Evolutionary conservation across 1,140 invertebrate species (phyloP), one percentile per base, ranked within the genome.

Genomic region (Goniozus legneri): DNA sequence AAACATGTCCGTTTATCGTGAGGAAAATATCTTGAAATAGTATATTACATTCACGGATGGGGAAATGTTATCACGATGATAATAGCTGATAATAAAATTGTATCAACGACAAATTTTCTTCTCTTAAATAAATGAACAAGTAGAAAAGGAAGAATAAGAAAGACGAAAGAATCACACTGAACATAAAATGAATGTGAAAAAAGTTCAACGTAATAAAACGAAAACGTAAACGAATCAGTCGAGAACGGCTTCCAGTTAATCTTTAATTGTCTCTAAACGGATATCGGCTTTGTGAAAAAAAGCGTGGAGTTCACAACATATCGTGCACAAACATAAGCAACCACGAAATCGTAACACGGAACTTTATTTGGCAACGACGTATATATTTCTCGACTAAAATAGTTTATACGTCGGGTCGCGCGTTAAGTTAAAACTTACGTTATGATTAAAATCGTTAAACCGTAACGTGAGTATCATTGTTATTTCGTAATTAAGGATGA

Each of bases 401-500:
- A 62, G 56, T 60, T 56, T 57, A 51, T 45, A 46, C 37, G n/a
- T 27, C 32, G 21, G 31, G 4, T 33, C 15, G 12, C 48, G 20
- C 47, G 22, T 41, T 18, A 24, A 10, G n/a, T 16, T 10, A 36
- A 41, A 55, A 71, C 69, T 71, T 71, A 71, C 70, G 58, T 67
- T 52, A 49, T 47, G 54, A 56, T 47, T 45, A 54, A 52, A 54
- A 51, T 48, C 54, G n/a, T n/a, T n/a, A n/a, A n/a, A n/a, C n/a
- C n/a, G n/a, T n/a, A n/a, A n/a, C n/a, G n/a, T n/a, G 50, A 60
- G 45, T 67, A 63, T 67, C 64, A 69, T 69, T 54, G 51, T 70
- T 54, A 56, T 44, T 58, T 59, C 47, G 27, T 44, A 40, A n/a
- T n/a, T n/a, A n/a, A n/a, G n/a, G n/a, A n/a, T n/a, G n/a, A n/a